These are phyloP conservation scores for Rhinolophus sinicus DNA, from an alignment of 2,113 vertebrate species.

Conservation along the genomic window DNA sequence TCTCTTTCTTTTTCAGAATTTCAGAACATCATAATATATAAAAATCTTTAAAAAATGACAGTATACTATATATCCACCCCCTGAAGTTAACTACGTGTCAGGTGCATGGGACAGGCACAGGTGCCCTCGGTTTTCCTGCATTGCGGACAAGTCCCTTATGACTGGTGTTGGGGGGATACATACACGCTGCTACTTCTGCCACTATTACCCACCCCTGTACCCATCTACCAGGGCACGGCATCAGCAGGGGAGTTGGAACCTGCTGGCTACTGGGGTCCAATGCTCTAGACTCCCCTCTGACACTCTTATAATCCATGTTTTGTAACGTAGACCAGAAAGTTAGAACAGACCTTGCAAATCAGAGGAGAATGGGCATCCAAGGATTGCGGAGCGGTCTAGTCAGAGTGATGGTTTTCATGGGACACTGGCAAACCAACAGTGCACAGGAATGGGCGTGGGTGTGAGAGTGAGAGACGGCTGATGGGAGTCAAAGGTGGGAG, in stretches of 20 bases:
- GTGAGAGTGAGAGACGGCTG: not conserved
- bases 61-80: not conserved
- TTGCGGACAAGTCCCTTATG: not conserved
- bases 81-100: not conserved
- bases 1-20: not conserved
- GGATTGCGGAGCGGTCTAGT: no score
- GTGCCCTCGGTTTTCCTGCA: not conserved
- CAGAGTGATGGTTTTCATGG: no score
- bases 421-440: no score
- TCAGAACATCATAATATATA: not conserved
- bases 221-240: not conserved
- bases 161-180: not conserved
- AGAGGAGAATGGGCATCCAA: not conserved
- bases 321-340: not conserved
- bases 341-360: not conserved
- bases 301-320: not conserved
- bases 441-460: fast-evolving
- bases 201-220: not conserved
- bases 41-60: not conserved
- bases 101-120: not conserved
- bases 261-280: not conserved
- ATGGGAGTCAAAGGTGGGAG: not conserved
- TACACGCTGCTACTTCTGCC: fast-evolving
- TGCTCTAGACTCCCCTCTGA: not conserved
- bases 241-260: not conserved